These are phyloP conservation scores for Bombus pyrosoma DNA, from an alignment of 1,140 invertebrate genomes.

Conservation along the genomic window DNA sequence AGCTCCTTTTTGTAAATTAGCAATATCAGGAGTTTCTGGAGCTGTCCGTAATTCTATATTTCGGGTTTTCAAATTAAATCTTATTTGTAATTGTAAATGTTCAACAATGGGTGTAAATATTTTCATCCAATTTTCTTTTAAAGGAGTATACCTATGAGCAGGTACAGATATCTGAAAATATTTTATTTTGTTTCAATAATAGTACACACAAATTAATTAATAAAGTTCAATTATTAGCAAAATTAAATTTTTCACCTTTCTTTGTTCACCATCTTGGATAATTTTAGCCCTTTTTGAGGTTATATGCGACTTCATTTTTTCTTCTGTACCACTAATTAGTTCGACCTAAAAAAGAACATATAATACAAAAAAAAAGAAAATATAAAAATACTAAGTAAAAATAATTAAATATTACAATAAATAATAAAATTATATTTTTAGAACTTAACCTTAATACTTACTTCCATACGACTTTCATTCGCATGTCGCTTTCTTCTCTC, in stretches of 20 bases:
- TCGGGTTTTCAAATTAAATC: conserved; percentile 96
- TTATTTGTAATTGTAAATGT: conserved; percentile 95
- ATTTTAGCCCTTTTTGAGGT: conserved; percentile 83
- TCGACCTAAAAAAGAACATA: conserved; percentile 82
- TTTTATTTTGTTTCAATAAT: conserved; percentile 3
- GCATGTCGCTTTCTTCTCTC: conserved; percentile 58
- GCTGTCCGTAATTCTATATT: conserved; percentile 93
- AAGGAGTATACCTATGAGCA: conserved; percentile 92
- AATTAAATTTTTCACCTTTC: conserved; percentile 78
- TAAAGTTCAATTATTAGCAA: background rate
- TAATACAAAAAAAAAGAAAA: background rate
- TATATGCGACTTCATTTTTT: conserved; percentile 80
- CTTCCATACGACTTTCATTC: conserved; percentile 70
- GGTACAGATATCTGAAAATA: conserved; percentile 86
- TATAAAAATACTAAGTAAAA: background rate
- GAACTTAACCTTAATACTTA: conserved; percentile 57
- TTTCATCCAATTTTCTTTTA: conserved; percentile 99
- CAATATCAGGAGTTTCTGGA: conserved; percentile 92
- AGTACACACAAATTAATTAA: background rate
- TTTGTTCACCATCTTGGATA: conserved; percentile 81
- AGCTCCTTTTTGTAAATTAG: conserved; percentile 97
- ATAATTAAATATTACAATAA: background rate
- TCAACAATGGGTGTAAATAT: conserved; percentile 98
- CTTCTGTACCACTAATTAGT: conserved; percentile 85
- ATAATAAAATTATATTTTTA: background rate